These are phyloP conservation scores for Sitodiplosis mosellana DNA, from an alignment of 1,140 invertebrate genomes.

Conservation along the genomic window DNA sequence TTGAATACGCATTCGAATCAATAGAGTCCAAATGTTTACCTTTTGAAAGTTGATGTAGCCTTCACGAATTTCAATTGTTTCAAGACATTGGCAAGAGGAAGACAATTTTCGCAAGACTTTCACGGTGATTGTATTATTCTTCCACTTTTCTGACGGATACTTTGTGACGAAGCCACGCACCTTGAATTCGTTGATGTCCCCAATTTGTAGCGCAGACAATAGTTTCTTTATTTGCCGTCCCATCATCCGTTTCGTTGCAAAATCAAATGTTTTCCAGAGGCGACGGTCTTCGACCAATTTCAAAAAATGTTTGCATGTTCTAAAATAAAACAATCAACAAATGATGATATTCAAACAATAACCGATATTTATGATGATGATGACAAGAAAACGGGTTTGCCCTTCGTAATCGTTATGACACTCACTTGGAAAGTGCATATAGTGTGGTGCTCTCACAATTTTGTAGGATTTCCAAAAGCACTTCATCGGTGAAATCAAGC, in stretches of 20 bases:
- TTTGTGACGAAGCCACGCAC: conserved; percentile 16
- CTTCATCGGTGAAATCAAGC: conserved; percentile 28
- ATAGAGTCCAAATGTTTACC: conserved; percentile 15
- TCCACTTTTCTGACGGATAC: conserved; percentile 5
- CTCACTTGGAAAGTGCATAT: conserved; percentile 29
- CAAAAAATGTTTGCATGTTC: conserved; percentile 28
- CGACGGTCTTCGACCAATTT: conserved; percentile 28
- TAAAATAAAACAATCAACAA: conserved; percentile 9
- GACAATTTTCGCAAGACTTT: conserved; percentile 19
- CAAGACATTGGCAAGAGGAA: conserved; percentile 19
- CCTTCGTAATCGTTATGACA: conserved; percentile 3
- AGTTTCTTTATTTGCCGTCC: conserved; percentile 26
- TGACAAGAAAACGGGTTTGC: neutral
- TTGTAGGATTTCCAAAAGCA: conserved; percentile 31
- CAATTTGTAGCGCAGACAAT: conserved; percentile 23
- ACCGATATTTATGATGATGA: neutral
- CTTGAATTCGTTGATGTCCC: conserved; percentile 26
- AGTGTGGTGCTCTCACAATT: conserved; percentile 28
- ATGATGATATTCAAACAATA: neutral
- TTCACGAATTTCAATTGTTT: conserved; percentile 30
- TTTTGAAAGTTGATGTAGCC: conserved; percentile 28
- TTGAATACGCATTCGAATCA: neutral
- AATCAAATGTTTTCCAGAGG: conserved; percentile 31
- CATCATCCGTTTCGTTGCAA: conserved; percentile 21
- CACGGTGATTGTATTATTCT: conserved; percentile 9